A percentile compares a stretch with the other conserved stretches of the same genome.
Evolutionary conservation across 2,797 vertebrate genomes (phyloP).

Genomic region (Perodicticus potto): DNA sequence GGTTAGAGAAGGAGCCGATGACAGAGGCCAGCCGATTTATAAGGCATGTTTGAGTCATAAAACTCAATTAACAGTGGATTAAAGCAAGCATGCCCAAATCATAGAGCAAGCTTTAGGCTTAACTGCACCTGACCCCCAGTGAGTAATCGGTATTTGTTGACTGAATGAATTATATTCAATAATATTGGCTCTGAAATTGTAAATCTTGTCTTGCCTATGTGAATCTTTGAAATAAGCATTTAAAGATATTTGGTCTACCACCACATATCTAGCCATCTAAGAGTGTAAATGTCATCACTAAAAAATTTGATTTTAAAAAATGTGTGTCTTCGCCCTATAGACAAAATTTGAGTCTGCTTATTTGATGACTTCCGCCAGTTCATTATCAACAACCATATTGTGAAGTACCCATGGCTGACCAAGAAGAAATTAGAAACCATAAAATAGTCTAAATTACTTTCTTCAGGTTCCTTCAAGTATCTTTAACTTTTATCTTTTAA

Average conservation of each 20-base stretch:
- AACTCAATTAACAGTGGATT: constrained; percentile 84
- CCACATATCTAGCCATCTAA: not conserved
- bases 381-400: constrained; percentile 13
- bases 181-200: not conserved
- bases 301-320: constrained; percentile 5
- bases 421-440: constrained; percentile 26
- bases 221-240: constrained; percentile 14
- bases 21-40: constrained; percentile 84
- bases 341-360: not conserved
- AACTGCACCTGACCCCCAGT: constrained; percentile 1
- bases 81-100: constrained; percentile 82
- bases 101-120: constrained; percentile 69
- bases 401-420: not conserved
- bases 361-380: constrained; percentile 39
- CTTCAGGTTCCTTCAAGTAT: not conserved
- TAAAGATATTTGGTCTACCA: constrained; percentile 13
- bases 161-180: constrained; percentile 22
- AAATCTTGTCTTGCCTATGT: constrained; percentile 25
- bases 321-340: not conserved
- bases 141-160: constrained; percentile 21
- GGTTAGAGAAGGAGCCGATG: constrained; percentile 61
- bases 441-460: constrained; percentile 36
- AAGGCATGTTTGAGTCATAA: constrained; percentile 79
- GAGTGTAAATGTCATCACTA: not conserved
- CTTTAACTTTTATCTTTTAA: constrained; percentile 25